A percentile compares a stretch with the other conserved stretches of the same genome.
Conservation (phyloP, 2,797 vertebrate genomes). For the Ispidina lecontei region DNA sequence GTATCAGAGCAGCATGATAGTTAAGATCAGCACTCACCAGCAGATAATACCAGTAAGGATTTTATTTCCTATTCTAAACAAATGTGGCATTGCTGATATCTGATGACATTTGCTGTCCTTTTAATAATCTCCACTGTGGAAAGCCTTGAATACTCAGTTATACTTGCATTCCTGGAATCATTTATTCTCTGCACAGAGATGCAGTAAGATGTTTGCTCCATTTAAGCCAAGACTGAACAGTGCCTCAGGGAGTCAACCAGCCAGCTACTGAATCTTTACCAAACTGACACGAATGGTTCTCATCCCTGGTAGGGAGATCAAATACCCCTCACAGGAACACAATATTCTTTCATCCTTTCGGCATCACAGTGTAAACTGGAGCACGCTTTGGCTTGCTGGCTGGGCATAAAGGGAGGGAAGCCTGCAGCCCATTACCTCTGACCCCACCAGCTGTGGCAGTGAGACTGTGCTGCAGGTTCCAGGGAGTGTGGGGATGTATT, state of each 20-base stretch:
- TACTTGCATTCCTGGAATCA: background rate
- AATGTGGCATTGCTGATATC: background rate
- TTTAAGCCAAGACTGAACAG: background rate
- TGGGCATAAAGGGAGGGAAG: background rate
- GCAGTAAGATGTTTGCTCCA: background rate
- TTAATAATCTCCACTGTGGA: background rate
- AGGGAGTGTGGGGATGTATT: background rate
- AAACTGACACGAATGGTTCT: background rate
- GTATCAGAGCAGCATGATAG: background rate
- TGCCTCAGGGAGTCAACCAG: constrained; percentile 19
- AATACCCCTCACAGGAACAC: background rate
- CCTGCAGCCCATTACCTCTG: background rate
- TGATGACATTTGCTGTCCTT: constrained; percentile 25
- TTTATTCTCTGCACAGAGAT: background rate
- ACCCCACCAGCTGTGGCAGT: background rate
- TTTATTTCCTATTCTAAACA: constrained; percentile 12
- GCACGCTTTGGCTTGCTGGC: background rate
- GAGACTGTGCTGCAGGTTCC: constrained; percentile 13
- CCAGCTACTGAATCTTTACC: constrained; percentile 19
- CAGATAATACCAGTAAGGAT: background rate
- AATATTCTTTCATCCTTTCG: background rate
- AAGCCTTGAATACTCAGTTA: background rate
- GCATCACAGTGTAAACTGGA: background rate
- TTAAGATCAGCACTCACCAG: background rate
- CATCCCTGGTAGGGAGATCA: background rate